phyloP scores from a whole-genome alignment of 2,113 vertebrate genomes.

The Nycticebus coucang region DNA sequence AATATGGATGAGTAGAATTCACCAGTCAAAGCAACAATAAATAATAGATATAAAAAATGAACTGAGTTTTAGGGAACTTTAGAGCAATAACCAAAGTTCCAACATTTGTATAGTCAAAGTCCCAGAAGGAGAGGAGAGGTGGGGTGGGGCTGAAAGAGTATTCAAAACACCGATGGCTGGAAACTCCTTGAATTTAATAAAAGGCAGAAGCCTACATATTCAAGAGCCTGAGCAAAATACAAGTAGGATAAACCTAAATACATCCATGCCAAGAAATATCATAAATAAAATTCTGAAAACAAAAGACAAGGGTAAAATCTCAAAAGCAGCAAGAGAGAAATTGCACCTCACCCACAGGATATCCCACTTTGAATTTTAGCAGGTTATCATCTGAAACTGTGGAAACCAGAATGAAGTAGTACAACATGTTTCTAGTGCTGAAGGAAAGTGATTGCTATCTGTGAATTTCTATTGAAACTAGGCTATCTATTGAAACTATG shows the following conservation, averaged over 20 bases:
- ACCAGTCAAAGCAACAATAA: background rate
- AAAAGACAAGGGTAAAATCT: background rate
- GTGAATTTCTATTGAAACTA: no score
- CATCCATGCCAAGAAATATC: background rate
- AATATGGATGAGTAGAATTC: background rate
- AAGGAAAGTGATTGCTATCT: background rate
- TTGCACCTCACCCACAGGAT: background rate
- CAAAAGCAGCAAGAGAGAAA: background rate
- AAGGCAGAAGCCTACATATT: no score
- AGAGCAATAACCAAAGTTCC: background rate
- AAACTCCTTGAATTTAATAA: background rate
- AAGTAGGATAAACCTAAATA: background rate
- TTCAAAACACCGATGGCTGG: no score
- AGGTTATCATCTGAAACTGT: background rate
- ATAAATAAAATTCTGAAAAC: background rate
- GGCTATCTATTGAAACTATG: background rate
- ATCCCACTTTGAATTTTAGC: background rate
- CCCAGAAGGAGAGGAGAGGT: background rate
- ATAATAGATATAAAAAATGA: background rate
- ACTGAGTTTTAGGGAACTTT: background rate
- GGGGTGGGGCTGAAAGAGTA: background rate
- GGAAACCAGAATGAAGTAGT: background rate
- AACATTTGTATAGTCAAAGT: background rate
- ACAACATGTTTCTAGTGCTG: no score
- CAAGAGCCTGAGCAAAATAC: background rate